Conservation (phyloP, 2,888 invertebrate genomes). For the Geotrupes spiniger region DNA sequence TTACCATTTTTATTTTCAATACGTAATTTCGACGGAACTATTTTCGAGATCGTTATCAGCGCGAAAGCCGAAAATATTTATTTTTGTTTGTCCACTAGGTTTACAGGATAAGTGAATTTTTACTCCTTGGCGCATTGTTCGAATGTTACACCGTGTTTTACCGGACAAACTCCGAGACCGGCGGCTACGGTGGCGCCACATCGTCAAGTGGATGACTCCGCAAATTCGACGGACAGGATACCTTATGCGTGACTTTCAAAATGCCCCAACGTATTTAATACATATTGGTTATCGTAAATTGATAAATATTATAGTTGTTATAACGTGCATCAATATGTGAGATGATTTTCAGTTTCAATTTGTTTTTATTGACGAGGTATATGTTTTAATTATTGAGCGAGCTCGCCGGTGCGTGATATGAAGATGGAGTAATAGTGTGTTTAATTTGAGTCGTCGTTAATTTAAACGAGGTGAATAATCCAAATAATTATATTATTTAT, state of each 20-base stretch:
- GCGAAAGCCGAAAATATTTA: too few species aligned
- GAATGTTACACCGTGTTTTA: constrained; percentile 27
- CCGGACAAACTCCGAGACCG: constrained; percentile 24
- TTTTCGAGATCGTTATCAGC: too few species aligned
- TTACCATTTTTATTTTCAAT: too few species aligned
- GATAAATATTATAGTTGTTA: constrained; percentile 14
- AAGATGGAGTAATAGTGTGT: background rate
- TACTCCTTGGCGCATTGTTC: constrained; percentile 21
- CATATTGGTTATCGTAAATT: constrained; percentile 19
- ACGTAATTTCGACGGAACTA: too few species aligned
- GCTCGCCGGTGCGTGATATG: constrained; percentile 5
- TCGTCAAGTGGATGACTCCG: constrained; percentile 29
- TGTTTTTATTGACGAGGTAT: constrained; percentile 14
- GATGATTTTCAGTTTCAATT: constrained; percentile 17
- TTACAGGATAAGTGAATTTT: constrained; percentile 16
- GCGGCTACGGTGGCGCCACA: constrained; percentile 28
- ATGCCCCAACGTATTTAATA: constrained; percentile 17
- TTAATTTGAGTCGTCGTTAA: too few species aligned
- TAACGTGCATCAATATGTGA: constrained; percentile 6
- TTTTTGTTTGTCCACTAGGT: constrained; percentile 13
- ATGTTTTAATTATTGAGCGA: constrained; percentile 17
- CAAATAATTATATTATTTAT: too few species aligned
- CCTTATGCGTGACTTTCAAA: constrained; percentile 18
- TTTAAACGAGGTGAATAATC: too few species aligned
- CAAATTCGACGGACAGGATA: constrained; percentile 20